Conservation (phyloP, 2,888 invertebrate genomes). For the Erpobdella octoculata region DNA sequence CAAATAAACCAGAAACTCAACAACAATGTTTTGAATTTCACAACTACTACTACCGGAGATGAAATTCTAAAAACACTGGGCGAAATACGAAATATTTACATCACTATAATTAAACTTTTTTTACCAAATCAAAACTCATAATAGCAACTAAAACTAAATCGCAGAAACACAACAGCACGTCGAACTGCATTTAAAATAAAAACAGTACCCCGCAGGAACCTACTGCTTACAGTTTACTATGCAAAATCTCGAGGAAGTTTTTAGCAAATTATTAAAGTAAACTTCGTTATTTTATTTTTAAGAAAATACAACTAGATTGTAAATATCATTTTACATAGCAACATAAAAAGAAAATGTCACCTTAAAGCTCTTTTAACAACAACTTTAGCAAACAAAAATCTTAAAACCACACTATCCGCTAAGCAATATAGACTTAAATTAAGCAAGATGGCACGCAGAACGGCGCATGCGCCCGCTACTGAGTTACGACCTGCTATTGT, state of each 20-base stretch:
- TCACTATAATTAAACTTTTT: too few species aligned
- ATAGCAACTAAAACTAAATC: neutral
- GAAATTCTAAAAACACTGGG: too few species aligned
- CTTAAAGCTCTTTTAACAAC: neutral
- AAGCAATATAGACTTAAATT: slow-evolving; percentile 7
- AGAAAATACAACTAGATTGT: neutral
- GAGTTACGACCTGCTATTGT: slow-evolving; percentile 8
- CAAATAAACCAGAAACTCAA: too few species aligned
- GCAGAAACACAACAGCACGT: neutral
- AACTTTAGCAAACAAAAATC: neutral
- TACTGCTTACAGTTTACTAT: neutral
- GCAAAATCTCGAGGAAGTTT: neutral
- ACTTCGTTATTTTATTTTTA: neutral
- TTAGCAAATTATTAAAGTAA: neutral
- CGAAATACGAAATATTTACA: too few species aligned
- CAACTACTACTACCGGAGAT: too few species aligned
- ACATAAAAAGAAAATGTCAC: slow-evolving; percentile 7
- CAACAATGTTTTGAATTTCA: too few species aligned
- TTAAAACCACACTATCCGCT: neutral
- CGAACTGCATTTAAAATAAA: slow-evolving; percentile 5
- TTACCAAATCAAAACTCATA: neutral
- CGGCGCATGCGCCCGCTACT: slow-evolving; percentile 5
- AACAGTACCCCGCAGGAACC: slow-evolving; percentile 2
- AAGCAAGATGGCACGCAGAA: neutral
- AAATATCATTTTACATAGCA: neutral